Percentiles rank a stretch among this genome's conserved stretches.
These are phyloP conservation scores for Bombus consobrinus DNA, from an alignment of 1,140 invertebrate species.

Conservation along the genomic window DNA sequence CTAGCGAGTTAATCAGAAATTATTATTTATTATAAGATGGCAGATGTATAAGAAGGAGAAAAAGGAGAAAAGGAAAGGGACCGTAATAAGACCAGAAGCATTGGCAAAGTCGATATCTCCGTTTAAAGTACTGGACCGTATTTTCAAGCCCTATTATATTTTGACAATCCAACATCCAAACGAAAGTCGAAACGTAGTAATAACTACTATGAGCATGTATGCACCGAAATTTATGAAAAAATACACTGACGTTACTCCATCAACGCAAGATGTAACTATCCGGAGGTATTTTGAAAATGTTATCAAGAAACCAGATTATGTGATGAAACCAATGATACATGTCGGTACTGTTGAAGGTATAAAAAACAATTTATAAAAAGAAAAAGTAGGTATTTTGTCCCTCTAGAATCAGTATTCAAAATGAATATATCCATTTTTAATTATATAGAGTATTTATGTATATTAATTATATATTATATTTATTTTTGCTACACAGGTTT, in stretches of 20 bases:
- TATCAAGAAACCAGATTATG: slow-evolving; percentile 64
- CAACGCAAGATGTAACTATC: slow-evolving; percentile 43
- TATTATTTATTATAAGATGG: slow-evolving; percentile 23
- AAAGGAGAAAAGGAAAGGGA: slow-evolving; percentile 54
- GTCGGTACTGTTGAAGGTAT: slow-evolving; percentile 70
- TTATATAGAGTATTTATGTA: too few relatives aligned
- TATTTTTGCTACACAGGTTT: too few relatives aligned
- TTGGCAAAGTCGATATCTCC: slow-evolving; percentile 84
- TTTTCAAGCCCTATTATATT: slow-evolving; percentile 85
- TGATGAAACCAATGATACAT: slow-evolving; percentile 63
- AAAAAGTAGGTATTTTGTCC: not conserved
- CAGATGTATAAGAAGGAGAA: slow-evolving; percentile 57
- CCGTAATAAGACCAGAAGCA: slow-evolving; percentile 80
- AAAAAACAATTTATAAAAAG: not conserved
- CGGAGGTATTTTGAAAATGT: slow-evolving; percentile 67
- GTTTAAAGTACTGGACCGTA: slow-evolving; percentile 83
- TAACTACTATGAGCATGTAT: slow-evolving; percentile 71
- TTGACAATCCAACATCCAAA: slow-evolving; percentile 66
- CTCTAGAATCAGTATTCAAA: too few relatives aligned
- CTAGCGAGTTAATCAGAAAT: not conserved
- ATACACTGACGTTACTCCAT: slow-evolving; percentile 48
- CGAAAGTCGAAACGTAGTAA: slow-evolving; percentile 57
- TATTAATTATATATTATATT: too few relatives aligned
- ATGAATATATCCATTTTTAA: too few relatives aligned
- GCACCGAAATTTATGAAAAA: slow-evolving; percentile 57